These are phyloP conservation scores for Copsychus sechellarum DNA, from an alignment of 2,113 vertebrate genomes.

Conservation along the genomic window DNA sequence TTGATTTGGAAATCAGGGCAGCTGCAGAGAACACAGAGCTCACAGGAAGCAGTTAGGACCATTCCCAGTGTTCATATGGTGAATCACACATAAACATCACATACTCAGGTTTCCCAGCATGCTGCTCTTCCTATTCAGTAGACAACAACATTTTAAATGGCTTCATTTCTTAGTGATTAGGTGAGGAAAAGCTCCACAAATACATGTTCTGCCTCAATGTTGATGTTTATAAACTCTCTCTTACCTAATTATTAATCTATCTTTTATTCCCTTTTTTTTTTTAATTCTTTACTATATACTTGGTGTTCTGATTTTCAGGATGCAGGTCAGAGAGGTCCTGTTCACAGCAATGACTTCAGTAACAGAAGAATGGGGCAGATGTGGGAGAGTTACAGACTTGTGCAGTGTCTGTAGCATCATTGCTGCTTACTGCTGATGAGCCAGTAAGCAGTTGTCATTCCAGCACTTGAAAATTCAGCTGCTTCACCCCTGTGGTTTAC, in stretches of 20 bases:
- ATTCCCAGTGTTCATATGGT: accelerated
- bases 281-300: not conserved
- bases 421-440: not conserved
- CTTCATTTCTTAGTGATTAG: not conserved
- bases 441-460: not conserved
- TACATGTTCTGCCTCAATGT: not conserved
- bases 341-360: not conserved
- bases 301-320: not conserved
- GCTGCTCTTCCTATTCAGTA: not conserved
- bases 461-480: not conserved
- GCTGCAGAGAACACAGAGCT: not conserved
- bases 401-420: not conserved
- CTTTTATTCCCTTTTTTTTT: not conserved
- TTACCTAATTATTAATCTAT: not conserved
- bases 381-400: not conserved
- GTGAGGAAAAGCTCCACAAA: not conserved
- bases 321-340: not conserved
- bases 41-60: not conserved
- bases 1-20: not conserved
- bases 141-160: not conserved
- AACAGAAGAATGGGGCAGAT: not conserved
- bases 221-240: not conserved
- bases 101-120: not conserved
- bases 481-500: not conserved
- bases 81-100: not conserved